phyloP scores from a whole-genome alignment of 53 echinoderm and acorn worm genomes.

The Holothuria scabra region DNA sequence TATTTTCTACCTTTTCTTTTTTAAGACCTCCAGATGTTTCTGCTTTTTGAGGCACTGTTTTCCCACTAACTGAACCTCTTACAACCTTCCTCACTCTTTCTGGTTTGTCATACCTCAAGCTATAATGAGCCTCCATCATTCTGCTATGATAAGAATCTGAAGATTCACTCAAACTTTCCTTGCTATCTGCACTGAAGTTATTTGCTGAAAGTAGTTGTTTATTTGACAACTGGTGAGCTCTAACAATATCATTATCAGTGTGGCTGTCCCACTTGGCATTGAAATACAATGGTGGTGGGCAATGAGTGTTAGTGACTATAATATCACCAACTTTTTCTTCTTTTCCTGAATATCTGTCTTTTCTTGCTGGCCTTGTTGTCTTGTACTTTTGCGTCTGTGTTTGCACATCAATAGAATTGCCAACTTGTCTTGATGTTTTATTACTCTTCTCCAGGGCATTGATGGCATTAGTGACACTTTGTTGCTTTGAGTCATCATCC shows the following conservation, averaged over 20 bases:
- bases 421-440: no score
- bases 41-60: not conserved
- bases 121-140: slow-evolving; percentile 11
- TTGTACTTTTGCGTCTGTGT: no score
- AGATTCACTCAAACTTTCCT: slow-evolving; percentile 18
- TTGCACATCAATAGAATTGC: no score
- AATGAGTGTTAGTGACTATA: slow-evolving; percentile 74
- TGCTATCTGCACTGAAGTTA: not conserved
- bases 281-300: slow-evolving; percentile 92
- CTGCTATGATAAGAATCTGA: slow-evolving; percentile 27
- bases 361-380: no score
- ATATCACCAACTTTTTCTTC: no score
- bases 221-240: not conserved
- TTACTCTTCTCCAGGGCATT: no score
- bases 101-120: not conserved
- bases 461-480: no score
- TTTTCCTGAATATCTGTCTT: no score
- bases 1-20: not conserved
- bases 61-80: not conserved
- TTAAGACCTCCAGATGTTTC: not conserved
- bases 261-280: slow-evolving; percentile 71
- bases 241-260: not conserved
- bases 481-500: no score
- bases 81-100: slow-evolving; percentile 17
- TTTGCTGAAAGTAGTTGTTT: not conserved